These are phyloP conservation scores for Toxotes jaculatrix DNA, from an alignment of 2,113 vertebrate species.

Conservation along the genomic window DNA sequence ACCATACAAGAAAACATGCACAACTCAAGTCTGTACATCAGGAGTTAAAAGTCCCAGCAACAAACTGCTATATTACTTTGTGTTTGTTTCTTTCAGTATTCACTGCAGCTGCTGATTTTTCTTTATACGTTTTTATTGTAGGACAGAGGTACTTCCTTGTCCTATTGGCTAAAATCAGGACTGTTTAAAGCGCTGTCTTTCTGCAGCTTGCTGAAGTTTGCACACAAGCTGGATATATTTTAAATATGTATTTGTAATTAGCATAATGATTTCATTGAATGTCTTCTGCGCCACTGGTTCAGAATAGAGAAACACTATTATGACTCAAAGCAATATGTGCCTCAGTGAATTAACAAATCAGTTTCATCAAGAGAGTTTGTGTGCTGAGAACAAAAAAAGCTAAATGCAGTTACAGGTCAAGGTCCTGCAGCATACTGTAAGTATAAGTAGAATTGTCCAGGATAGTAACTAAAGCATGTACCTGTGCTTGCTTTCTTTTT, in stretches of 20 bases:
- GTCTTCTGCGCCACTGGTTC: constrained; percentile 24
- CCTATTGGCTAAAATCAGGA: background rate
- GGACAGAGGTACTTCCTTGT: background rate
- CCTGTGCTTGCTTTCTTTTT: background rate
- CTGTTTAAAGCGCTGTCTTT: background rate
- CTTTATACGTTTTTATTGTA: too few species aligned
- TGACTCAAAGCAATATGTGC: constrained; percentile 16
- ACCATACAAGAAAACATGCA: too few species aligned
- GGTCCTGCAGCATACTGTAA: background rate
- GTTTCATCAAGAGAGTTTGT: constrained; percentile 16
- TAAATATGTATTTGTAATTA: constrained; percentile 37
- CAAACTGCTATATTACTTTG: too few species aligned
- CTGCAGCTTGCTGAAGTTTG: background rate
- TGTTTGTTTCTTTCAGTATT: too few species aligned
- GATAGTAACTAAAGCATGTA: background rate
- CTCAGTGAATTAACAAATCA: constrained; percentile 14
- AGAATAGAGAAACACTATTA: constrained; percentile 21
- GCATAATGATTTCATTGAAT: constrained; percentile 36
- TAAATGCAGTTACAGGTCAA: constrained; percentile 13
- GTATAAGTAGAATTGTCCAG: background rate
- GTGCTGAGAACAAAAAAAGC: constrained; percentile 12
- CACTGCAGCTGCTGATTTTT: too few species aligned
- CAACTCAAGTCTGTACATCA: too few species aligned
- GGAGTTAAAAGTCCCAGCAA: too few species aligned
- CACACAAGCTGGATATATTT: constrained; percentile 25